A percentile compares a stretch with the other conserved stretches of the same genome.
These are phyloP conservation scores for Pachycephus smyrnensis DNA, from an alignment of 2,888 invertebrate genomes.

Conservation along the genomic window DNA sequence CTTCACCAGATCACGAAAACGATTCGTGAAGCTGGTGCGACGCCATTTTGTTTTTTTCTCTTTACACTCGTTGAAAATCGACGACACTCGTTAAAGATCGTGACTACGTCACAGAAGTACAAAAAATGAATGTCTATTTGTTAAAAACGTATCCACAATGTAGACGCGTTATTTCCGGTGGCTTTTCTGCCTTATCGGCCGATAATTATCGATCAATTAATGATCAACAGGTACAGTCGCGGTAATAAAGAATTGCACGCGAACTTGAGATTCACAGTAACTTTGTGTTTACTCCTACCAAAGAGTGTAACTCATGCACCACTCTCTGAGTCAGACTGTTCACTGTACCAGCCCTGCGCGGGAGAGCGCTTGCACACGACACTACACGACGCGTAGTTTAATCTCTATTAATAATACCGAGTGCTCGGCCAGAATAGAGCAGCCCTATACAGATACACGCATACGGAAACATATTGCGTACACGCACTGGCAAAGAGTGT, in stretches of 20 bases:
- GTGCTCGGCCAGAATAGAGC: conserved; percentile 49
- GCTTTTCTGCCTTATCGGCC: background rate
- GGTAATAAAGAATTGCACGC: background rate
- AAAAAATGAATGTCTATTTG: background rate
- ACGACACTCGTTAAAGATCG: background rate
- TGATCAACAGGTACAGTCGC: background rate
- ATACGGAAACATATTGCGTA: background rate
- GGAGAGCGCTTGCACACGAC: conserved; percentile 65
- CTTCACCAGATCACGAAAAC: background rate
- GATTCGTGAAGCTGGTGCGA: background rate
- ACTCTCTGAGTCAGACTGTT: conserved; percentile 54
- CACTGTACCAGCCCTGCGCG: conserved; percentile 47
- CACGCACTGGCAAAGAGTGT: background rate
- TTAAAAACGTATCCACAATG: background rate
- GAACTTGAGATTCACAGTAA: background rate
- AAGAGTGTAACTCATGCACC: conserved; percentile 22
- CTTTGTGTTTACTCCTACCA: background rate
- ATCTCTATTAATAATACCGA: conserved; percentile 65
- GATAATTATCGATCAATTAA: background rate
- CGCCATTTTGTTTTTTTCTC: background rate
- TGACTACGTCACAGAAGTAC: background rate
- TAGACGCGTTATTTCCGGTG: background rate
- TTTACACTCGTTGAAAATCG: background rate
- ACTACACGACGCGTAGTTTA: conserved; percentile 65
- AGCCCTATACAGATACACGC: background rate